These are phyloP conservation scores for Cottoperca gobio DNA, from an alignment of 2,797 vertebrate genomes.

Conservation along the genomic window DNA sequence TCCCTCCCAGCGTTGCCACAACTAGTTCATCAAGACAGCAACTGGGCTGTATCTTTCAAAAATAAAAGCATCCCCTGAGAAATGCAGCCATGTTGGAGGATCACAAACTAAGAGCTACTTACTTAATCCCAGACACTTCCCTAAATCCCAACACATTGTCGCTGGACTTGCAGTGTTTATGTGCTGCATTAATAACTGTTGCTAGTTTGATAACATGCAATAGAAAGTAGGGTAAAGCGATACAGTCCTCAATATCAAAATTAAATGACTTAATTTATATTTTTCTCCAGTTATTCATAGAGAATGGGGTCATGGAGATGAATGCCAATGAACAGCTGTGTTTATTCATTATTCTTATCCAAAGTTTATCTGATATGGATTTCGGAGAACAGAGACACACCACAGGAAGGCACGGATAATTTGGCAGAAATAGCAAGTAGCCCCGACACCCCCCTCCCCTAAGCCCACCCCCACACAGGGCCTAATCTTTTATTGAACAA, in stretches of 20 bases:
- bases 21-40: slow-evolving; percentile 15
- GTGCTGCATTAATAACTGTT: slow-evolving; percentile 2
- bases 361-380: slow-evolving; percentile 65
- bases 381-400: slow-evolving; percentile 49
- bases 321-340: slow-evolving; percentile 64
- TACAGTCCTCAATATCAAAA: slow-evolving; percentile 41
- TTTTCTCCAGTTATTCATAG: slow-evolving; percentile 48
- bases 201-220: slow-evolving; percentile 26
- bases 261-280: slow-evolving; percentile 64
- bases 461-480: slow-evolving; percentile 32
- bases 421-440: slow-evolving; percentile 56
- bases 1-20: slow-evolving; percentile 17
- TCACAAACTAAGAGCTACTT: slow-evolving; percentile 27
- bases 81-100: slow-evolving; percentile 29
- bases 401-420: slow-evolving; percentile 54
- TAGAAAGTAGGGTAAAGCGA: slow-evolving; percentile 37
- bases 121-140: slow-evolving; percentile 32
- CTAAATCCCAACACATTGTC: slow-evolving; percentile 31
- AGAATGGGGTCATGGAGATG: slow-evolving; percentile 47
- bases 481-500: slow-evolving; percentile 82
- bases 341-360: slow-evolving; percentile 70
- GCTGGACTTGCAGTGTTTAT: slow-evolving; percentile 3
- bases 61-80: slow-evolving; percentile 44
- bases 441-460: slow-evolving; percentile 33
- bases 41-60: slow-evolving; percentile 31